Base-by-base conservation (phyloP, 2,113 vertebrate genomes). In the Pollachius pollachius region DNA sequence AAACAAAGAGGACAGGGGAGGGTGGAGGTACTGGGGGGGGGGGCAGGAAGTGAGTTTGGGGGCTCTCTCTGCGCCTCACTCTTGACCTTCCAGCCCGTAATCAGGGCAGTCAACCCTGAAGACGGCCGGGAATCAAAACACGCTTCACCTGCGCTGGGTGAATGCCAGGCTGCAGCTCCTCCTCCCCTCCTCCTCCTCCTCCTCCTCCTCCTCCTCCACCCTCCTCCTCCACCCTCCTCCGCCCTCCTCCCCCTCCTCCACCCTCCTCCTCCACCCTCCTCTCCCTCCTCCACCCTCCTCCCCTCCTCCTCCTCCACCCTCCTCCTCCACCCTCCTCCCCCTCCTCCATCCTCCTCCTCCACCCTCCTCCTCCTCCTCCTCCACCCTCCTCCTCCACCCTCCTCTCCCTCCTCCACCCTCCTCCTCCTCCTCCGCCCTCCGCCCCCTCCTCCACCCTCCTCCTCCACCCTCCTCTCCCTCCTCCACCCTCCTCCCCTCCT, bases 11-110 rank as follows among this genome's bases (percentile, higher is more conserved):
- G 16, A 56, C 13, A 13, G 52, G 52, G 52, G 52, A 13, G 52
- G 52, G 52, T 11, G 52, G 52, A 11, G 52, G 52, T 2, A 13
- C 15, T 25, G 65, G 8, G 27, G 77, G 62, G 67, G 37, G 52
- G 9, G 5, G 34, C 52, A 59, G 41, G 65, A 68, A 80, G 21
- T 70, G 12, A 57, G 52, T 5, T 75, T 77, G 74, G n/a, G 62
- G 27, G 59, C 65, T 67, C 58, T 77, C 79, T 84, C 68, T 72
- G 61, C 64, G 25, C 77, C 81, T 71, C 65, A 68, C 61, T 71
- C 73, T 78, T 78, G 80, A 86, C 81, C 76, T 79, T 85, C 71
- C 75, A 81, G 56, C 27, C 76, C 83, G 60, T 75, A 84, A 81
- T 79, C 77, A 74, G 52, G 64, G 73, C 70, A 77, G 75, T n/a